These are phyloP conservation scores for Galerucella calmariensis DNA, from an alignment of 2,888 invertebrate genomes.

Conservation along the genomic window DNA sequence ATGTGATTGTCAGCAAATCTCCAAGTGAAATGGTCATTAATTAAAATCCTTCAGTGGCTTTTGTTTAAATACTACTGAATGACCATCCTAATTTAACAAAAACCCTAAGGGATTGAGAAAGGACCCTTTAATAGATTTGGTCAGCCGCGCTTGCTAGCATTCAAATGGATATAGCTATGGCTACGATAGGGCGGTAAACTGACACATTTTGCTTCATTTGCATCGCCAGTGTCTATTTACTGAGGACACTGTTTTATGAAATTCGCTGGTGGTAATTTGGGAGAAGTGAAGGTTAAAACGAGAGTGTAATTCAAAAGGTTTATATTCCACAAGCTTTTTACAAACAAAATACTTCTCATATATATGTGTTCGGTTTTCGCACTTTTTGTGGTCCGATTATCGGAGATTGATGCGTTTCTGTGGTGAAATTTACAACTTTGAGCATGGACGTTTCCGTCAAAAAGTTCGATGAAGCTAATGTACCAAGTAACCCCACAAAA, in stretches of 20 bases:
- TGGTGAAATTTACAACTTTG: too few species aligned
- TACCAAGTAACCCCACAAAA: too few species aligned
- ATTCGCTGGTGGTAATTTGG: constrained; percentile 15
- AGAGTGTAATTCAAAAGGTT: neutral
- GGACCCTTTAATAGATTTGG: constrained; percentile 42
- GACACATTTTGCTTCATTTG: constrained; percentile 53
- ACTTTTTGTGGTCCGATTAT: too few species aligned
- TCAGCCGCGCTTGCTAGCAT: constrained; percentile 39
- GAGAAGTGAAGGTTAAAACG: neutral
- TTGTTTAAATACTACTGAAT: constrained; percentile 37
- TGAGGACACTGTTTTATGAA: constrained; percentile 45
- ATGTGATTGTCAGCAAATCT: constrained; percentile 26
- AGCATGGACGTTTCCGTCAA: too few species aligned
- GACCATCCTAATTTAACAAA: constrained; percentile 39
- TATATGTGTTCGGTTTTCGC: too few species aligned
- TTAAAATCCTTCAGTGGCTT: constrained; percentile 31
- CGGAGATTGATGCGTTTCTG: too few species aligned
- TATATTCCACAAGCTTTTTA: too few species aligned
- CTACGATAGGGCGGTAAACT: constrained; percentile 24
- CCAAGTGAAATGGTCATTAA: constrained; percentile 20
- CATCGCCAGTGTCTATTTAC: constrained; percentile 54
- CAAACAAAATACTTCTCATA: too few species aligned
- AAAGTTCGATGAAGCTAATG: too few species aligned
- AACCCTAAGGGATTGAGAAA: constrained; percentile 36
- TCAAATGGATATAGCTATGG: constrained; percentile 24